Conservation (phyloP, 2,113 vertebrate genomes). For the Antechinus flavipes region DNA sequence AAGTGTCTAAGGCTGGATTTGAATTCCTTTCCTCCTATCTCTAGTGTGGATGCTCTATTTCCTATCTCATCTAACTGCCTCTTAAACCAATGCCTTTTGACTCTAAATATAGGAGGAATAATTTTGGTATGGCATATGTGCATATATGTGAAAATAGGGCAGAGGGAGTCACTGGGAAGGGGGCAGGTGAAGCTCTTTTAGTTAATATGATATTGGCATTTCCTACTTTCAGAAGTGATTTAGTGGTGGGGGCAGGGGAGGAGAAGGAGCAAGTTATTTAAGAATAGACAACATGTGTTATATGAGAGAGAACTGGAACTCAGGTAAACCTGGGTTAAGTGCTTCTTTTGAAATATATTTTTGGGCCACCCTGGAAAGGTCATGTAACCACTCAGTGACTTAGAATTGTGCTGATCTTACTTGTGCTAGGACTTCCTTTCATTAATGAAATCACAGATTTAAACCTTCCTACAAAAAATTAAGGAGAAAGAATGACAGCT, state of each 20-base stretch:
- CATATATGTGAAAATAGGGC: neutral
- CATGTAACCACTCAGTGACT: neutral
- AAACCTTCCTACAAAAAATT: neutral
- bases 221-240: neutral
- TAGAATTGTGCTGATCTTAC: neutral
- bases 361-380: neutral
- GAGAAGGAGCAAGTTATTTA: neutral
- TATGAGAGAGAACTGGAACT: neutral
- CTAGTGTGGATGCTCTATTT: too few relatives aligned
- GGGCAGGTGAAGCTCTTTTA: neutral
- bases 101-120: neutral
- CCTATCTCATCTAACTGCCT: too few relatives aligned
- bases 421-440: neutral
- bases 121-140: neutral
- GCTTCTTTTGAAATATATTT: neutral
- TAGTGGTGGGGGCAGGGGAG: neutral
- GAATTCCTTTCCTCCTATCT: too few relatives aligned
- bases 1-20: too few relatives aligned
- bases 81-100: neutral
- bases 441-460: neutral
- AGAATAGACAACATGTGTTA: neutral
- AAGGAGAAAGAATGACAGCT: neutral
- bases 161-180: neutral
- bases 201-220: neutral
- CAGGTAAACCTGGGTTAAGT: neutral